These are phyloP conservation scores for Aphrocallistes beatrix DNA, from an alignment of 37 sponge, comb jelly and placozoan genomes.

Conservation along the genomic window DNA sequence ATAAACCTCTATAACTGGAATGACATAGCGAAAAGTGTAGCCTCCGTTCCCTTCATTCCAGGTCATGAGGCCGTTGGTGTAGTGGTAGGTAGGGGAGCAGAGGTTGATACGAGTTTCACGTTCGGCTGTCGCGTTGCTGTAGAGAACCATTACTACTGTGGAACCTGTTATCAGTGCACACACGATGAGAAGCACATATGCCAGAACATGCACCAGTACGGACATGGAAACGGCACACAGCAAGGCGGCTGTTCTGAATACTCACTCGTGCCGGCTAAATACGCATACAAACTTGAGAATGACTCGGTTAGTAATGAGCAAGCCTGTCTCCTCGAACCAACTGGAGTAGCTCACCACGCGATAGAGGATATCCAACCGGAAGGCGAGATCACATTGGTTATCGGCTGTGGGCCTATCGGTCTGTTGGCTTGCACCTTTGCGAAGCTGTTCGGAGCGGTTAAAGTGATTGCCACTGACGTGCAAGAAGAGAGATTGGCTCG, in stretches of 20 bases:
- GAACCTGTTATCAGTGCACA: constrained; percentile 77
- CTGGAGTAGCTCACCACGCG: constrained; percentile 89
- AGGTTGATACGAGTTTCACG: constrained; percentile 42
- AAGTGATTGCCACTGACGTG: constrained; percentile 64
- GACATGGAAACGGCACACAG: constrained; percentile 75
- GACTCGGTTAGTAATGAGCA: constrained; percentile 42
- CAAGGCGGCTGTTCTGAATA: constrained; percentile 84
- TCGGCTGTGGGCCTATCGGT: constrained; percentile 85
- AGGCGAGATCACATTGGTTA: constrained; percentile 37
- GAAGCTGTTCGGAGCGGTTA: constrained; percentile 65
- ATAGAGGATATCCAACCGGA: constrained; percentile 50
- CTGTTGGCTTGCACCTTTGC: constrained; percentile 59
- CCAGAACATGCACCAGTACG: constrained; percentile 75
- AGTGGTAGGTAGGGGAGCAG: constrained; percentile 50
- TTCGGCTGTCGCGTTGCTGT: constrained; percentile 70
- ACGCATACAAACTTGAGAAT: constrained; percentile 64
- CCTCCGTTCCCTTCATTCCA: constrained; percentile 67
- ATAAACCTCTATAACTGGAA: constrained; percentile 74
- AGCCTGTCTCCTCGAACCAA: constrained; percentile 77
- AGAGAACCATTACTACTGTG: constrained; percentile 92
- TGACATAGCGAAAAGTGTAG: constrained; percentile 55
- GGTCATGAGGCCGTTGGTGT: constrained; percentile 84
- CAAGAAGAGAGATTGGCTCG: constrained; percentile 37
- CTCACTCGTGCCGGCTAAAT: constrained; percentile 61
- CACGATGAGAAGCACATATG: constrained; percentile 74